Evolutionary conservation across 2,113 vertebrate species (phyloP).

Genomic region (Miniopterus natalensis): DNA sequence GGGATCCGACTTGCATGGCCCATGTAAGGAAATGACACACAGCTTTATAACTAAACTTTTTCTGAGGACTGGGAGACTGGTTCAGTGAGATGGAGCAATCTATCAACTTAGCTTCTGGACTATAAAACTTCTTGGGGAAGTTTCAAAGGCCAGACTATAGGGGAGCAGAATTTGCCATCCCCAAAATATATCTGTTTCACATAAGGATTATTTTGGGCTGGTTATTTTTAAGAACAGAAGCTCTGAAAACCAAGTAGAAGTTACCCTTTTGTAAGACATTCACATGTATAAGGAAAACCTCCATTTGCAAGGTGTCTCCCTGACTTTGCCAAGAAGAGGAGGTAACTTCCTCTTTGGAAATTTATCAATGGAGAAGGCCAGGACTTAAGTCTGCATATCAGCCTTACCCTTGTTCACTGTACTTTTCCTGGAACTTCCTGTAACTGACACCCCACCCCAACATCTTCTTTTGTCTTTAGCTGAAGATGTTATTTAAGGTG

Average conservation of each 20-base stretch:
- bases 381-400: not conserved
- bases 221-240: not conserved
- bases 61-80: not conserved
- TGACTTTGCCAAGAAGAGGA: not conserved
- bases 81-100: not conserved
- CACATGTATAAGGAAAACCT: not conserved
- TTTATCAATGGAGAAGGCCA: not conserved
- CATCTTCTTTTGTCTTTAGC: not conserved
- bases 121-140: not conserved
- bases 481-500: not conserved
- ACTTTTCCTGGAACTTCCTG: not conserved
- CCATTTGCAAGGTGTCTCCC: not conserved
- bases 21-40: not conserved
- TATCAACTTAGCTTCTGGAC: not conserved
- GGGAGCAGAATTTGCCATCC: not conserved
- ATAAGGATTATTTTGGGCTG: not conserved
- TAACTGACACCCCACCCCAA: not conserved
- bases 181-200: not conserved
- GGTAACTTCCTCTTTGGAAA: not conserved
- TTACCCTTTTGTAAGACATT: not conserved
- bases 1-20: not conserved
- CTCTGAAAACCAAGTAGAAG: not conserved
- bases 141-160: not conserved
- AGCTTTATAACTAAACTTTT: not conserved
- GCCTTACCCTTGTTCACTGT: not conserved